Evolutionary conservation across 2,888 invertebrate genomes (phyloP).

Genomic region (Macrostomum cliftonense): DNA sequence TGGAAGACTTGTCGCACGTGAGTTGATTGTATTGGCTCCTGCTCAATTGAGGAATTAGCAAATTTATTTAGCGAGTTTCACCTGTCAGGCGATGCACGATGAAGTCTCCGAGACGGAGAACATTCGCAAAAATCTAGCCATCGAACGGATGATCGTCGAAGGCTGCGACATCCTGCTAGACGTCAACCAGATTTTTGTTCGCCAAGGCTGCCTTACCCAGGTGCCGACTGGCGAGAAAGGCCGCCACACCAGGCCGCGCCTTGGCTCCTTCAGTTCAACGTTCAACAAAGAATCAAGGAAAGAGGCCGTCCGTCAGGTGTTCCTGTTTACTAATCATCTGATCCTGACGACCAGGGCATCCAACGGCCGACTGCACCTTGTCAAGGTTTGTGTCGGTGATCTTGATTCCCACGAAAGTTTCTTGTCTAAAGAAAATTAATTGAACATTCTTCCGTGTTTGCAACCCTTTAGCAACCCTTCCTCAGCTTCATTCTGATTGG

Average conservation of each 20-base stretch:
- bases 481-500: too few species aligned
- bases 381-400: conserved; percentile 42
- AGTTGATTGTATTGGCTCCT: too few species aligned
- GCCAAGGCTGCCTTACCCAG: conserved; percentile 45
- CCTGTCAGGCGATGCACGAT: conserved; percentile 52
- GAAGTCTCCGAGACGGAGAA: conserved; percentile 77
- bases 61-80: too few species aligned
- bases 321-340: conserved; percentile 71
- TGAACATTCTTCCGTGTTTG: too few species aligned
- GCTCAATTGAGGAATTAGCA: too few species aligned
- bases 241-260: conserved; percentile 41
- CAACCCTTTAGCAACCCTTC: too few species aligned
- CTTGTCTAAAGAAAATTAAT: too few species aligned
- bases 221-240: too few species aligned
- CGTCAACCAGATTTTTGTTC: conserved; percentile 75
- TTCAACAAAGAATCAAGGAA: conserved; percentile 42
- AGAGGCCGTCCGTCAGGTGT: conserved; percentile 59
- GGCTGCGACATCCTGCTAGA: conserved; percentile 76
- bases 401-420: too few species aligned
- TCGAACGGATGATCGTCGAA: conserved; percentile 77
- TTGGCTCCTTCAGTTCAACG: conserved; percentile 40
- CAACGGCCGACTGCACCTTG: conserved; percentile 64
- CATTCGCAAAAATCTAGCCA: conserved; percentile 66
- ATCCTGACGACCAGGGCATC: conserved; percentile 61
- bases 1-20: conserved; percentile 52